phyloP scores from a whole-genome alignment of 2,888 invertebrate genomes.

The Idaea aversata region DNA sequence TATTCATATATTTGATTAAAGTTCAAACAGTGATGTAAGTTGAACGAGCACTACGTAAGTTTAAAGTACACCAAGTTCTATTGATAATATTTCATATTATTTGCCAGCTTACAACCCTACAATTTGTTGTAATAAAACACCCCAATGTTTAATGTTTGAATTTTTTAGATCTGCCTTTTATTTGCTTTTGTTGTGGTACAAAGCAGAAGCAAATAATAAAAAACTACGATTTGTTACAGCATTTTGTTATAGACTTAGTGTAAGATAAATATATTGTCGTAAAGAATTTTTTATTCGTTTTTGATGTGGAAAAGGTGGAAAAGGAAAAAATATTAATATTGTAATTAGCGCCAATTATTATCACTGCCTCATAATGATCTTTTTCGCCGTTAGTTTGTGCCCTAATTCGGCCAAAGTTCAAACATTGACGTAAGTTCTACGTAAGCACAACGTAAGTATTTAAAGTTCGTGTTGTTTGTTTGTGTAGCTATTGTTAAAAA shows the following conservation, averaged over 20 bases:
- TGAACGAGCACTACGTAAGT: no score
- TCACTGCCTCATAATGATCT: background rate
- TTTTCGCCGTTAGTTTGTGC: slow-evolving; percentile 5
- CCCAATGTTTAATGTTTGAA: slow-evolving; percentile 43
- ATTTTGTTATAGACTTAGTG: background rate
- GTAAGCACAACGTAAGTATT: slow-evolving; percentile 17
- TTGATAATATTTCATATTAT: slow-evolving; percentile 71
- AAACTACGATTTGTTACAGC: background rate
- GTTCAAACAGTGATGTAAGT: no score
- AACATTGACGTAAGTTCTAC: slow-evolving; percentile 54
- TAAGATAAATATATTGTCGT: no score
- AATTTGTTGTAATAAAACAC: slow-evolving; percentile 45
- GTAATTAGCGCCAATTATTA: no score
- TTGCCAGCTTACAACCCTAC: slow-evolving; percentile 55
- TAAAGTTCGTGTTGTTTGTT: slow-evolving; percentile 54
- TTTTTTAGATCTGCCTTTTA: slow-evolving; percentile 41
- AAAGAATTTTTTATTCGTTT: no score
- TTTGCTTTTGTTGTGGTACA: slow-evolving; percentile 25
- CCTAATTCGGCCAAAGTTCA: slow-evolving; percentile 9
- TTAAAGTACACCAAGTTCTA: slow-evolving; percentile 49
- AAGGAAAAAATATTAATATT: no score
- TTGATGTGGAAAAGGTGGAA: no score
- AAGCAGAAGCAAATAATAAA: background rate
- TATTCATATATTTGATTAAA: no score
- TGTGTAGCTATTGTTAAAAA: slow-evolving; percentile 56